These are phyloP conservation scores for Sclerurus mexicanus DNA, from an alignment of 2,113 vertebrate species.

Conservation along the genomic window DNA sequence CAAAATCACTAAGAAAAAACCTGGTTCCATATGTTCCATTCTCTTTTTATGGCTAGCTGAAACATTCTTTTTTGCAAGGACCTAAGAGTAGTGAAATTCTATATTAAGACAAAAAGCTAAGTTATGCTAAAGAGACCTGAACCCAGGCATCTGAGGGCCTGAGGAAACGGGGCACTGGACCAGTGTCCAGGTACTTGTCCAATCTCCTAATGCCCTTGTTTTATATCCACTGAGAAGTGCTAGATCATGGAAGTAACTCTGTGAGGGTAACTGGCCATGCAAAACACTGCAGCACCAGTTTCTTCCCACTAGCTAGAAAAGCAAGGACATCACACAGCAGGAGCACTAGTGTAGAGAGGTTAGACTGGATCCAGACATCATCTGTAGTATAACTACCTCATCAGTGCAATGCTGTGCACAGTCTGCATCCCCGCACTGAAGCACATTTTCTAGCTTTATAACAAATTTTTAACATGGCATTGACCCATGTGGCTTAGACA, in stretches of 20 bases:
- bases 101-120: neutral
- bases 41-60: neutral
- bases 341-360: neutral
- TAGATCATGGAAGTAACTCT: neutral
- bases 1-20: neutral
- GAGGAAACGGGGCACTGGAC: neutral
- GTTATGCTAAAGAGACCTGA: neutral
- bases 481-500: neutral
- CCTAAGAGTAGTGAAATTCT: neutral
- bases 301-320: neutral
- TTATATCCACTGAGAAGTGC: neutral
- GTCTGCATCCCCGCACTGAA: neutral
- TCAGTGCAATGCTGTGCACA: neutral
- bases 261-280: neutral
- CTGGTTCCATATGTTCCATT: neutral
- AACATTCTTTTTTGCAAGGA: neutral
- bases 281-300: neutral
- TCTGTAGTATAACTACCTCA: neutral
- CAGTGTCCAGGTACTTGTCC: neutral
- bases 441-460: neutral
- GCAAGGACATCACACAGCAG: neutral
- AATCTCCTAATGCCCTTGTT: neutral
- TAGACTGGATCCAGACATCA: neutral
- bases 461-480: neutral
- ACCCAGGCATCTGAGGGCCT: neutral